Base-by-base conservation (phyloP, 2,888 invertebrate species). In the Metallyticus violacea region DNA sequence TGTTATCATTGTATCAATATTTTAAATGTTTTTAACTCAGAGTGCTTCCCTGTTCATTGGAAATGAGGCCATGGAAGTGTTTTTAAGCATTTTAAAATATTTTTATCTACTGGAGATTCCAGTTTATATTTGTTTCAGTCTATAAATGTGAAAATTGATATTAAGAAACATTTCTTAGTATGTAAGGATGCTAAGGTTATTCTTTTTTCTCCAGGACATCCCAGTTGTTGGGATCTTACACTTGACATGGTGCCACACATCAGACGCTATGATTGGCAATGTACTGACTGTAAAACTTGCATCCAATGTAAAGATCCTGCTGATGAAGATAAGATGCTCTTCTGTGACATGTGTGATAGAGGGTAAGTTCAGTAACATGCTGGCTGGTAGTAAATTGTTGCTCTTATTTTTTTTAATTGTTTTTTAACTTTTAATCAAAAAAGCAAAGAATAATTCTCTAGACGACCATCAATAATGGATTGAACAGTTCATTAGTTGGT, bases 311-410 rank as follows among this genome's bases (percentile, higher is more conserved):
- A 94, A 89, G 95, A 95, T 91, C 95, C 96, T 76, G 95, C 95
- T 89, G 96, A 97, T 91, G 97, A 97, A 93, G 97, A 97, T 90
- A 97, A 97, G 92, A 97, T 98, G 97, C 94, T 98, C 90, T 98
- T 96, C 92, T 99, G 98, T 92, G 98, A 98, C 92, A 95, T 96
- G 90, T 99, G 98, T 92, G 98, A 98, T 93, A 94, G 98, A 91
- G 98, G 98, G 92, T 93, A 90, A 89, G 90, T 88, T 81, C 84
- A 7, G n/a, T n/a, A n/a, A n/a, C n/a, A n/a, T n/a, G 30, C 79
- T 27, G 77, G 4, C 22, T 78, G 77, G 85, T 15, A 15, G 22
- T 62, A 15, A 15, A 62, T 62, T 62, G 26, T 82, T 62, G 78
- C 85, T 27, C 85, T 25, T 79, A 29, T 80, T 76, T 7, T 28